Evolutionary conservation across 2,113 vertebrate genomes (phyloP), one percentile per base, ranked within the genome.

Genomic region (Oryzias melastigma): DNA sequence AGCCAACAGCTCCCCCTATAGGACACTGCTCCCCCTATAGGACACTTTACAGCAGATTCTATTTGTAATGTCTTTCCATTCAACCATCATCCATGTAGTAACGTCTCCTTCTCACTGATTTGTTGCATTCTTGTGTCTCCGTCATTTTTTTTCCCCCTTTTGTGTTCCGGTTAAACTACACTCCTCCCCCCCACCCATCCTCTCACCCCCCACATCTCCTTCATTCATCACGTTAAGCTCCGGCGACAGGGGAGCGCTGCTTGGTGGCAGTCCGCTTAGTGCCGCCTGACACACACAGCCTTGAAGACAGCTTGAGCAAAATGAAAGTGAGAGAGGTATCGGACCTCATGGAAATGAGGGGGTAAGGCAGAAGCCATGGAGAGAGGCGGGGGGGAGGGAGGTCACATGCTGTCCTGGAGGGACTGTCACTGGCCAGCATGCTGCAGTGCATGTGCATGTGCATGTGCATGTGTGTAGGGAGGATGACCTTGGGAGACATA

Each of bases 171-270:
- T 49, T 40, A 35, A 55, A 14, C 44, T 0, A n/a, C 62, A 61
- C 17, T 44, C 22, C 45, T 15, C 6, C 19, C 3, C 20, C 25
- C 19, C 22, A 19, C 13, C 15, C 50, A 5, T 22, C 46, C 16
- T 42, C 43, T 4, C 43, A 29, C 27, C 41, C 35, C 20, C 58
- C 42, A 20, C 40, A 44, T 66, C 57, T 46, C 58, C 79, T 73
- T 80, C 84, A 86, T 87, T 82, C 81, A 85, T 88, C 87, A 88
- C 25, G 22, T 65, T 87, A 84, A 87, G 68, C 52, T 51, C 7
- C 57, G 27, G 60, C 76, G 84, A 85, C 84, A 84, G 58, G 72
- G 65, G 48, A 68, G 73, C 12, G 42, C 75, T 89, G 74, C 77
- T 83, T 42, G 22, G 74, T 87, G 85, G 85, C 85, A 86, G 75